Evolutionary conservation across 2,797 vertebrate genomes (phyloP).

Genomic region (Trematomus bernacchii): DNA sequence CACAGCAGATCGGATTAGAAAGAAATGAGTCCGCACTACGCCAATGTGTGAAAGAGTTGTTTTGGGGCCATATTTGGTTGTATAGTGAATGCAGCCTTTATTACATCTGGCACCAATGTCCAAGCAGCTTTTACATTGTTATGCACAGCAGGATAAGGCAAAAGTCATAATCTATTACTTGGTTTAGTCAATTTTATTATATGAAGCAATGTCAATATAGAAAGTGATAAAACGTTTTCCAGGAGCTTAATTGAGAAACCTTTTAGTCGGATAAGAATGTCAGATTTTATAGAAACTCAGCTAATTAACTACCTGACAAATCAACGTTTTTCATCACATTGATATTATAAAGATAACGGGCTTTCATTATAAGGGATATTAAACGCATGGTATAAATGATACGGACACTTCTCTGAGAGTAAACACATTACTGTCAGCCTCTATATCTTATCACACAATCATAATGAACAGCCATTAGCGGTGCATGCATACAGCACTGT

Average conservation of each 20-base stretch:
- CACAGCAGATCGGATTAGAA: too few relatives aligned
- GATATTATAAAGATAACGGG: background rate
- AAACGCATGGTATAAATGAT: background rate
- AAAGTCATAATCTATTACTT: background rate
- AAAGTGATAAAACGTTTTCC: background rate
- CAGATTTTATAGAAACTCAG: background rate
- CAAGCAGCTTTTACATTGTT: background rate
- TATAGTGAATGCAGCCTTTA: background rate
- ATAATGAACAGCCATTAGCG: conserved; percentile 2
- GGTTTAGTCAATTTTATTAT: background rate
- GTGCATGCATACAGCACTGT: background rate
- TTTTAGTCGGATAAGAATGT: background rate
- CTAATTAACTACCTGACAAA: conserved; percentile 2
- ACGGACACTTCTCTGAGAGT: conserved; percentile 2
- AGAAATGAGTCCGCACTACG: too few relatives aligned
- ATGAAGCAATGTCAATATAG: background rate
- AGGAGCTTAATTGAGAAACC: background rate
- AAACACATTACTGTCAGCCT: background rate
- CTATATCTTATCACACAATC: background rate
- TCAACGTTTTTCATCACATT: conserved; percentile 1
- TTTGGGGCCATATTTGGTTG: too few relatives aligned
- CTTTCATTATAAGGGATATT: conserved; percentile 13
- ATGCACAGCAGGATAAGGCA: background rate
- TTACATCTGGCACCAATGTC: background rate
- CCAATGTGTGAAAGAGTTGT: too few relatives aligned